Percentiles rank a stretch among this genome's conserved stretches.
Evolutionary conservation across 2,797 vertebrate species (phyloP).

Genomic region (Vireo griseus): DNA sequence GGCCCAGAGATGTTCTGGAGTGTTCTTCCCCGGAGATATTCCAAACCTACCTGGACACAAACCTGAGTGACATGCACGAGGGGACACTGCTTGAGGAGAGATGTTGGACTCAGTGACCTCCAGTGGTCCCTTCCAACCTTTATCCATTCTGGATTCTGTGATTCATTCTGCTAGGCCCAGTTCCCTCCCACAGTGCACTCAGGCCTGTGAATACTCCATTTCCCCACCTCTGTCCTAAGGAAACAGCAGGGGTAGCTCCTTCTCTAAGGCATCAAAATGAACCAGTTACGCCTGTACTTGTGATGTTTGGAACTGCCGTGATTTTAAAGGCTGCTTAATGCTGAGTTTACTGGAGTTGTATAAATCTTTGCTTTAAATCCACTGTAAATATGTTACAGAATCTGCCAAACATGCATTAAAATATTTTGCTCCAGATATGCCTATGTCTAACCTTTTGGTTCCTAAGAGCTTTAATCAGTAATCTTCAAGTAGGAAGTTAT

Average conservation of each 20-base stretch:
- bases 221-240: not conserved
- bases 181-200: slow-evolving; percentile 1
- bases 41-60: not conserved
- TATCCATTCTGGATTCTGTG: not conserved
- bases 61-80: accelerated
- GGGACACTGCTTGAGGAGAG: not conserved
- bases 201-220: not conserved
- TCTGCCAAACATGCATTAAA: slow-evolving; percentile 73
- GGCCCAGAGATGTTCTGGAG: not conserved
- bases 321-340: slow-evolving; percentile 61
- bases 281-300: not conserved
- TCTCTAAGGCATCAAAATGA: not conserved
- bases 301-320: slow-evolving; percentile 20
- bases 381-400: slow-evolving; percentile 71
- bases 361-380: slow-evolving; percentile 74
- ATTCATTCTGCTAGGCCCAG: not conserved
- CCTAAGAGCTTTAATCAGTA: slow-evolving; percentile 79
- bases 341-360: slow-evolving; percentile 65
- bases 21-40: not conserved
- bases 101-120: not conserved
- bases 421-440: slow-evolving; percentile 76
- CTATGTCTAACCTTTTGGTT: slow-evolving; percentile 76
- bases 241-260: not conserved
- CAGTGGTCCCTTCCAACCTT: not conserved
- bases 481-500: slow-evolving; percentile 91